Evolutionary conservation across 2,888 invertebrate genomes (phyloP).

Genomic region (Drosophila multiciliata): DNA sequence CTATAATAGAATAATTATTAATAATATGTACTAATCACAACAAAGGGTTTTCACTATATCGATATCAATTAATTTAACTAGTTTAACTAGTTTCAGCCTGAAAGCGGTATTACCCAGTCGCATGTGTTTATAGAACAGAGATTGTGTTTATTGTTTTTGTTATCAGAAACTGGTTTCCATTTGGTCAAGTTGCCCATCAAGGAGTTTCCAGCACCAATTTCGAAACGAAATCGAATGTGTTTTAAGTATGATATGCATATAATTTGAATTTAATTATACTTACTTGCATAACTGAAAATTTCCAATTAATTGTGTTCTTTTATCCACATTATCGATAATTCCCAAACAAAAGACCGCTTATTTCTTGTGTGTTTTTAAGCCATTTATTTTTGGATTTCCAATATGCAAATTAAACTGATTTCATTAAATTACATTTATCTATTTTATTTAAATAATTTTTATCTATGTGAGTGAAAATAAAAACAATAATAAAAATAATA

Average conservation of each 20-base stretch:
- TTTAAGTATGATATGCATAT: conserved; percentile 49
- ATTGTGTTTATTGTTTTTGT: conserved; percentile 30
- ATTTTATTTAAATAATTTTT: not conserved
- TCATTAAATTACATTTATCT: not conserved
- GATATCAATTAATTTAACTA: not conserved
- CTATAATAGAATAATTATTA: not conserved
- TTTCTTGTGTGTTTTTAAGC: not conserved
- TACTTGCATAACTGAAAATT: conserved; percentile 25
- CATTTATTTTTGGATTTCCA: not conserved
- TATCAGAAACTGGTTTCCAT: conserved; percentile 68
- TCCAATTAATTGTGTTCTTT: conserved; percentile 18
- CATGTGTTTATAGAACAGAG: not conserved
- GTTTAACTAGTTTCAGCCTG: not conserved
- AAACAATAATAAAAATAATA: too few relatives aligned
- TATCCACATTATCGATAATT: conserved; percentile 17
- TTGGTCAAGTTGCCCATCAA: conserved; percentile 73
- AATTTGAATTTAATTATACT: conserved; percentile 67
- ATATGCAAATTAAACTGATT: not conserved
- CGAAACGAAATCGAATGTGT: conserved; percentile 67
- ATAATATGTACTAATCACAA: not conserved
- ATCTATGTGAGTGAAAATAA: not conserved
- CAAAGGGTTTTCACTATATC: not conserved
- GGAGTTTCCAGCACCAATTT: conserved; percentile 60
- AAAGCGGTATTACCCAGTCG: conserved; percentile 21
- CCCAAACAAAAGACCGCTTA: conserved; percentile 15